These are phyloP conservation scores for Tetheella fluctuosa DNA, from an alignment of 2,888 invertebrate species.

Conservation along the genomic window DNA sequence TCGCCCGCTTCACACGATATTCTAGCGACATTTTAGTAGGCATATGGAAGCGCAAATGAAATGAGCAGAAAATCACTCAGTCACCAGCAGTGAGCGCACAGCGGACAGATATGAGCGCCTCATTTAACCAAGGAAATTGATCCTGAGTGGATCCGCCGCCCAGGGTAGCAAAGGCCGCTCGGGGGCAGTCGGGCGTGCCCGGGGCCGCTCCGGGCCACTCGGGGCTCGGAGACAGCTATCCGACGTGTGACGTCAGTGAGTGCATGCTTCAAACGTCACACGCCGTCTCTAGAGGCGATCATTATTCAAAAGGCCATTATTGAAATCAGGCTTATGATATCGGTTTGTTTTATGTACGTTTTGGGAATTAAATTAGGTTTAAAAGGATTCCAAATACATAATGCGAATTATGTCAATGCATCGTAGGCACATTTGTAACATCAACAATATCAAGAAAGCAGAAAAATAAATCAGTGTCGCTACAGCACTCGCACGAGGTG, in stretches of 20 bases:
- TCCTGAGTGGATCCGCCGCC: conserved; percentile 8
- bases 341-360: background rate
- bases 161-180: background rate
- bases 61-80: conserved; percentile 2
- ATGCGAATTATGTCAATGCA: too few relatives aligned
- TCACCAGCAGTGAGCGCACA: background rate
- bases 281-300: background rate
- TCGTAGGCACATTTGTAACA: too few relatives aligned
- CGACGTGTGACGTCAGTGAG: conserved; percentile 2
- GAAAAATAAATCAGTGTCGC: too few relatives aligned
- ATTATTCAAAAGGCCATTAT: conserved; percentile 1
- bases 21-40: background rate
- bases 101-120: conserved; percentile 7
- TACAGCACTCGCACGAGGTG: too few relatives aligned
- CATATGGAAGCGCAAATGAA: background rate
- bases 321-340: background rate
- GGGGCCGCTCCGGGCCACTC: background rate
- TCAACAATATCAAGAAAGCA: too few relatives aligned
- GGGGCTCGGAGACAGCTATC: conserved; percentile 1
- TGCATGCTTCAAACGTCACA: background rate
- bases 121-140: conserved; percentile 13
- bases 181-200: background rate
- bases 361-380: background rate
- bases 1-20: background rate
- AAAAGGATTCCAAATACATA: background rate